Evolutionary conservation across 1,140 invertebrate species (phyloP).

Genomic region (Coenobita brevimanus): DNA sequence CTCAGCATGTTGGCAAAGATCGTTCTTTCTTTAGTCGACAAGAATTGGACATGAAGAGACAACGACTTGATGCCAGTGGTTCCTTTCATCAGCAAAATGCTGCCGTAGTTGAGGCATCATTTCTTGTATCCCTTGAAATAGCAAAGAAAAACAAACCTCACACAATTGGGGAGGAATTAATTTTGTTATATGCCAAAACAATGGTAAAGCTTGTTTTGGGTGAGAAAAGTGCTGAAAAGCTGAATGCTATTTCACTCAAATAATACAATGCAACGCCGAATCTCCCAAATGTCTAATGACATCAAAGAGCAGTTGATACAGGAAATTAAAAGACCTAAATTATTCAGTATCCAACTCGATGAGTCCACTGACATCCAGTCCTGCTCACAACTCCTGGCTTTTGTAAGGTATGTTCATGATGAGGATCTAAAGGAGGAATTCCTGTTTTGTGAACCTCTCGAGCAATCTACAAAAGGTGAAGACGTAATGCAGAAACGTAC

Average conservation of each 20-base stretch:
- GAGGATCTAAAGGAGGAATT: constrained; percentile 49
- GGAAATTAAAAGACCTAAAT: constrained; percentile 31
- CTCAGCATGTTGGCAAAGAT: too few species aligned
- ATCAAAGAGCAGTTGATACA: constrained; percentile 52
- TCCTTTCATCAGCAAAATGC: constrained; percentile 39
- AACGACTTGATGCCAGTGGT: too few species aligned
- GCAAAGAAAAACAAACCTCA: constrained; percentile 52
- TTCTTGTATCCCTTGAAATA: constrained; percentile 48
- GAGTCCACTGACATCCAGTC: constrained; percentile 48
- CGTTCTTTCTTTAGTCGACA: too few species aligned
- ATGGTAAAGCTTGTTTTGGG: constrained; percentile 45
- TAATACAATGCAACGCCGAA: too few species aligned
- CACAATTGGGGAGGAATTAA: constrained; percentile 42
- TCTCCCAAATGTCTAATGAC: constrained; percentile 19
- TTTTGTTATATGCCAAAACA: constrained; percentile 45
- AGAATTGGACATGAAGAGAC: too few species aligned
- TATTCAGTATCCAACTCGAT: constrained; percentile 27
- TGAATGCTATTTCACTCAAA: too few species aligned
- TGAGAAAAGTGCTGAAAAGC: constrained; percentile 21
- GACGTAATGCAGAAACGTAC: too few species aligned
- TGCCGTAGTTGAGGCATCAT: constrained; percentile 55
- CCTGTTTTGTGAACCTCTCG: too few species aligned
- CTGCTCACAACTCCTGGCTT: constrained; percentile 51
- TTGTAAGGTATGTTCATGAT: constrained; percentile 45
- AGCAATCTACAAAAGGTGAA: too few species aligned